Evolutionary conservation across 1,140 invertebrate genomes (phyloP), one percentile per base, ranked within the genome.

Genomic region (Tachypleus tridentatus): DNA sequence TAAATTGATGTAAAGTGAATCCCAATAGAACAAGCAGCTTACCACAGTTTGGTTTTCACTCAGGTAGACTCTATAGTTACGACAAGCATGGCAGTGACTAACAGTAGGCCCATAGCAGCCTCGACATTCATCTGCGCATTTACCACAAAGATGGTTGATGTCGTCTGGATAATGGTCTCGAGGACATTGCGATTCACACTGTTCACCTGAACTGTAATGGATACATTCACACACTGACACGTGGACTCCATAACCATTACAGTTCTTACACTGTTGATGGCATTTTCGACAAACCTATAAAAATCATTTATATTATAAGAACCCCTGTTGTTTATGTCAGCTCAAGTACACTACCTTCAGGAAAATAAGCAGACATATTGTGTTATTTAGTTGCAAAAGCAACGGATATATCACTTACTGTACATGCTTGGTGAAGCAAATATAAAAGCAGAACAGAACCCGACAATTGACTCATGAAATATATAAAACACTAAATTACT

Each of bases 181-280:
- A 0, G 89, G 87, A 76, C 94, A 97, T 74, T 93, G 87, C 60
- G 92, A 86, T 74, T 93, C 91, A 73, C 93, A 97, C 72, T 92
- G 89, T 71, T 94, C 89, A 2, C 87, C 88, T 63, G 86, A 82
- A 71, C 89, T 89, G 73, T 88, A 95, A 57, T 85, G 85, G 4
- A 84, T 83, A 74, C 92, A 97, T 70, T 91, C 85, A 74, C 92
- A 95, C 5, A 79, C 77, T 52, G 76, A 72, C 61, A 73, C 70
- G 70, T 93, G 90, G 67, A 91, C 89, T 8, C 92, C 92, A 74
- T 88, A 93, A 4, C 87, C 89, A 53, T 84, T 88, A 76, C 94
- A 98, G 57, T 86, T 87, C 68, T 88, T 87, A 74, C 94, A 97
- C 9, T 89, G 82, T 0, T 87, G 84, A 80, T 98, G 91, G 74